Conservation (phyloP, 1,140 invertebrate genomes). For the Pseudomyrmex sp. region DNA sequence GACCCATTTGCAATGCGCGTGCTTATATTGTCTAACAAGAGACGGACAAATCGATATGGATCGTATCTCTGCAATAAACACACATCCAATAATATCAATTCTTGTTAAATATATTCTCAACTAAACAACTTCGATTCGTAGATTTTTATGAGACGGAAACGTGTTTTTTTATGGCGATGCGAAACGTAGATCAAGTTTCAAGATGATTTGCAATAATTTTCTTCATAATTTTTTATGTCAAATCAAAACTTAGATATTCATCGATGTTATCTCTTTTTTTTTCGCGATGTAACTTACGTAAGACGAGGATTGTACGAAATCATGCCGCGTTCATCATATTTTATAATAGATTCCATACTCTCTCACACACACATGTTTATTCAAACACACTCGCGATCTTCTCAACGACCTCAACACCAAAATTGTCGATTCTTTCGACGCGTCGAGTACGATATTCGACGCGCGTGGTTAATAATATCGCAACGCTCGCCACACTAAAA, state of each 20-base stretch:
- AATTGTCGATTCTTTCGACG: too few species aligned
- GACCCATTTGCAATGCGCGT: conserved; percentile 18
- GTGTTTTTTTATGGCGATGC: neutral
- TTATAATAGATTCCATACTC: too few species aligned
- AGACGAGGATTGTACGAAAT: neutral
- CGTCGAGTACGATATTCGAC: too few species aligned
- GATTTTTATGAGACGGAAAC: neutral
- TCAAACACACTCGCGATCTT: too few species aligned
- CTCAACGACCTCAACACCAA: too few species aligned
- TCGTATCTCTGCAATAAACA: neutral
- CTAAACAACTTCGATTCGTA: too few species aligned
- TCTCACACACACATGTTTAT: too few species aligned
- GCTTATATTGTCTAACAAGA: neutral
- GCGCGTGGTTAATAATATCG: too few species aligned
- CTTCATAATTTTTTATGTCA: neutral
- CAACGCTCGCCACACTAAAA: too few species aligned
- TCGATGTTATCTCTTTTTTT: neutral
- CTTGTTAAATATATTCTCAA: too few species aligned
- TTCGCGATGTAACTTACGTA: neutral
- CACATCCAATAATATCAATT: too few species aligned
- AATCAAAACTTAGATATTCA: neutral
- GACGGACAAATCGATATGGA: neutral
- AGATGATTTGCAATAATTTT: neutral
- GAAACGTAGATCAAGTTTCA: neutral
- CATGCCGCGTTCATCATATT: too few species aligned